Evolutionary conservation across 1,140 invertebrate genomes (phyloP).

Genomic region (Drosophila sp.): DNA sequence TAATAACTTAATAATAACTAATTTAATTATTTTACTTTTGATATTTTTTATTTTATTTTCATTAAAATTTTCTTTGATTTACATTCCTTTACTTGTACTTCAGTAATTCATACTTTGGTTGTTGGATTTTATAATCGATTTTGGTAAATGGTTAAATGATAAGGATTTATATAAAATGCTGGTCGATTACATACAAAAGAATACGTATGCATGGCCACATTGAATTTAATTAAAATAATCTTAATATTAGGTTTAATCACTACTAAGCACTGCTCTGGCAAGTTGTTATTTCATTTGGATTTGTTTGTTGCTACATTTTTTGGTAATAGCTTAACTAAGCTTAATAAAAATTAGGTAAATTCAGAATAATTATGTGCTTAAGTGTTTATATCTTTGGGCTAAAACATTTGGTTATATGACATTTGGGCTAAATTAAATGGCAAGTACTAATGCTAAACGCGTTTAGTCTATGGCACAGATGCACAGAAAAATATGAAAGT

Average conservation of each 20-base stretch:
- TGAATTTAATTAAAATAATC: constrained; percentile 37
- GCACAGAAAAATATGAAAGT: constrained; percentile 2
- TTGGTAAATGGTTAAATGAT: too few species aligned
- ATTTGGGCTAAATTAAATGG: constrained; percentile 65
- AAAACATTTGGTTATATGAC: constrained; percentile 61
- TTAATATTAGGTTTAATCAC: constrained; percentile 19
- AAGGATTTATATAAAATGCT: constrained; percentile 44
- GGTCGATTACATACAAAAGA: constrained; percentile 27
- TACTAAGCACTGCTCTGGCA: constrained; percentile 62
- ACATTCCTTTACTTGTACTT: constrained; percentile 11
- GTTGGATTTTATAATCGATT: background rate
- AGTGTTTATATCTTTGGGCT: constrained; percentile 63
- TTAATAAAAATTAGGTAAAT: constrained; percentile 34
- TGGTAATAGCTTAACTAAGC: constrained; percentile 55
- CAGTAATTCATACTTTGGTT: background rate
- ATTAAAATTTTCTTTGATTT: constrained; percentile 5
- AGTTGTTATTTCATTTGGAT: constrained; percentile 40
- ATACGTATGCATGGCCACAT: constrained; percentile 64
- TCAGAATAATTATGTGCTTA: constrained; percentile 48
- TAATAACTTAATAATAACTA: too few species aligned
- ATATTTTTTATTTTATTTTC: constrained; percentile 10
- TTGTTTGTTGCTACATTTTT: constrained; percentile 33
- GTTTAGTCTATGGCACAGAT: constrained; percentile 66
- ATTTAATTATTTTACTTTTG: background rate
- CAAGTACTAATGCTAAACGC: constrained; percentile 69